Base-by-base conservation (phyloP, 2,888 invertebrate species). In the Dichetophora obliterata region DNA sequence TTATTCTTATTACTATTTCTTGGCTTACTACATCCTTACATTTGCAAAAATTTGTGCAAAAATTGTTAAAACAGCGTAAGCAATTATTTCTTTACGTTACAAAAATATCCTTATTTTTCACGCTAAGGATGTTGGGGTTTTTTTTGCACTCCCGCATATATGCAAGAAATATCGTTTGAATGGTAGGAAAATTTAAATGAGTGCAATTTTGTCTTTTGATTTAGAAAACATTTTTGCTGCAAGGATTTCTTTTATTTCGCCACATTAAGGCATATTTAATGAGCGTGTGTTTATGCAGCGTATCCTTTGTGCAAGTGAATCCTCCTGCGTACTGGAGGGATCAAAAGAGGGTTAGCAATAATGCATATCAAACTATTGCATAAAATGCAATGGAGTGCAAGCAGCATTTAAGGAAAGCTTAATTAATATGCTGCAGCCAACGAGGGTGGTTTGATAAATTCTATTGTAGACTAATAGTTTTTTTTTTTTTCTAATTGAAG, bases 1-100 rank as follows among this genome's bases (percentile, higher is more conserved):
- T 48, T 16, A 22, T 68, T 16, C 16, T 48, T 37, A 1, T 19
- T 11, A 5, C 54, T 19, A 14, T 57, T 66, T 57, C 70, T 70
- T 57, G 3, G 34, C 54, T 1, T 19, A 22, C 24, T 59, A 24
- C 43, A 19, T 31, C 22, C 3, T 66, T 54, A 5, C n/a, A n/a
- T 65, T 68, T 76, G 54, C 43, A 27, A 16, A 68, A 75, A 27
- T 52, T 69, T 50, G 16, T 75, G 74, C 77, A 75, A 77, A 85
- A 86, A 86, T 86, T 86, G 85, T 81, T 86, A 86, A 86, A 86
- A 86, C 83, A 85, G 83, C 86, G 86, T 86, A 82, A 86, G 83
- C 85, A 85, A 86, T 85, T 78, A 86, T 86, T 85, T 85, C 34
- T 63, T 9, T 22, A 31, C 52, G 2, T 52, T 19, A 73, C 19